Percentiles rank a stretch among this genome's conserved stretches.
Conservation (phyloP, 2,113 vertebrate species). For the Eolophus roseicapilla region DNA sequence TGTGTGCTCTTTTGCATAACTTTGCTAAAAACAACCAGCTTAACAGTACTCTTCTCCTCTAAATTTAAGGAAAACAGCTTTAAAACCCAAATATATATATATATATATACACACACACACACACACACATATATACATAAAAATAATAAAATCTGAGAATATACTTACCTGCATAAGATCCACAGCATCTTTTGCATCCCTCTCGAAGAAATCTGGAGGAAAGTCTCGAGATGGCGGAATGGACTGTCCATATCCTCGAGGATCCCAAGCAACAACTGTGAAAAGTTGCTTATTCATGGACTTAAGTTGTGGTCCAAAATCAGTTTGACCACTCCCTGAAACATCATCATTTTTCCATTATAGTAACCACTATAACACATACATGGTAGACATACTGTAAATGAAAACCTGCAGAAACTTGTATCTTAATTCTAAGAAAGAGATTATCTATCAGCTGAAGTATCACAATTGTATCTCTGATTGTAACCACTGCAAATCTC, state of each 20-base stretch:
- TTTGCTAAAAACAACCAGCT: neutral
- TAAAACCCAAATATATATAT: neutral
- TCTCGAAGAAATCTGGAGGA: slow-evolving; percentile 87
- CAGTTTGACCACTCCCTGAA: slow-evolving; percentile 83
- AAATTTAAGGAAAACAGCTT: neutral
- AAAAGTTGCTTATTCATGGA: slow-evolving; percentile 81
- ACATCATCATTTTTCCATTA: neutral
- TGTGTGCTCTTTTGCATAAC: neutral
- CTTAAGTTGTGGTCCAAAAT: slow-evolving; percentile 88
- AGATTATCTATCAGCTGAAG: neutral
- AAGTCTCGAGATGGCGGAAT: slow-evolving; percentile 89
- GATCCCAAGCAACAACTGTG: slow-evolving; percentile 88
- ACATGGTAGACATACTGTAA: neutral
- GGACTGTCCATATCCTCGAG: slow-evolving; percentile 88
- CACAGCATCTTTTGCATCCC: slow-evolving; percentile 89
- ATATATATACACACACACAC: no score
- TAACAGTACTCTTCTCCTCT: neutral
- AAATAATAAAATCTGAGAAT: neutral
- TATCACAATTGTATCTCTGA: neutral
- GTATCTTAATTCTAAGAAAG: neutral
- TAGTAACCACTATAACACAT: neutral
- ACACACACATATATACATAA: neutral
- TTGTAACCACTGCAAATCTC: neutral
- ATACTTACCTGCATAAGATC: slow-evolving; percentile 87
- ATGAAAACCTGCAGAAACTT: neutral